Evolutionary conservation across 1,140 invertebrate genomes (phyloP), one percentile per base, ranked within the genome.

Genomic region (Dolichoris vasculosae): DNA sequence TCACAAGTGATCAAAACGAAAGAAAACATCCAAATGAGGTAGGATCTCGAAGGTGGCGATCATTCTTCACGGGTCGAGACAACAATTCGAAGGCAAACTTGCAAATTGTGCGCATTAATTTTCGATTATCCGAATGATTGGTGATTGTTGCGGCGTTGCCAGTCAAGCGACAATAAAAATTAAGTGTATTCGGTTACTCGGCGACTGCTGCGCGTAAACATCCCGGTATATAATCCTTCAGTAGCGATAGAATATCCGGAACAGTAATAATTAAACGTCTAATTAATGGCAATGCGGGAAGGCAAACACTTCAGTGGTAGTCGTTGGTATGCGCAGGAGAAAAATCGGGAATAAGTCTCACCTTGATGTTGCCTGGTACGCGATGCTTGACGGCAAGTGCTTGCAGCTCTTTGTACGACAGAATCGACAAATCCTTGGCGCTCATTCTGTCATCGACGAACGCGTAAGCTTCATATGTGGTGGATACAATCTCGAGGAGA

Each of bases 291-390:
- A 13, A 51, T 2, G 20, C 48, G 48, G 7, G 15, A 51, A 17
- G 11, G 15, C 48, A 17, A 51, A 64, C n/a, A 13, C 30, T 64
- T 30, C 15, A 2, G 48, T 51, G 15, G 43, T n/a, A 13, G 48
- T 17, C 48, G 48, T 51, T 51, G 11, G 20, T 35, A 7, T 20
- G 75, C 32, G 30, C 4, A 9, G 4, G 20, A 59, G 26, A 32
- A 69, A 38, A 69, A 32, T 51, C 9, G 17, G 20, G 46, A 30
- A 11, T 13, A 20, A 38, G 2, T 6, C 48, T 90, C 89, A 92
- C 91, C 91, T 92, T 92, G 71, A 92, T 91, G 87, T 92, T 92
- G 63, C 90, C 90, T 38, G 91, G 91, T 35, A 92, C 88, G 23
- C 85, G 88, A 43, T 92, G 89, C 82, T 86, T 86, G 13, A 89